Percentiles rank a stretch among this genome's conserved stretches.
Conservation (phyloP, 2,797 vertebrate species). For the Danio jaintianensis region DNA sequence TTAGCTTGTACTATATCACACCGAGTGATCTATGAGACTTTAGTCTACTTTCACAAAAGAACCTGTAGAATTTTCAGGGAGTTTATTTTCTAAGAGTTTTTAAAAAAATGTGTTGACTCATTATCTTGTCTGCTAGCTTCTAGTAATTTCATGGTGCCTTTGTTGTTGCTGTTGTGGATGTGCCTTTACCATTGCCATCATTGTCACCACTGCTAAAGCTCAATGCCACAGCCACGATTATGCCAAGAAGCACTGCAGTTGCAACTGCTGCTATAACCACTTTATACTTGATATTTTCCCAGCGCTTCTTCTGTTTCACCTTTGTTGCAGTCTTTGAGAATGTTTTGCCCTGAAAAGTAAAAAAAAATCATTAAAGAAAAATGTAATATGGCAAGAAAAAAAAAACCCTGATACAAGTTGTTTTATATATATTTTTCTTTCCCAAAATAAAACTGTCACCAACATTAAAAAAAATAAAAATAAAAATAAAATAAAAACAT, state of each 20-base stretch:
- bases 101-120: background rate
- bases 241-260: constrained; percentile 24
- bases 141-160: background rate
- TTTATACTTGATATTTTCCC: constrained; percentile 75
- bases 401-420: too few species aligned
- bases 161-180: accelerated
- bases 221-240: constrained; percentile 55
- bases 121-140: background rate
- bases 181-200: too few species aligned
- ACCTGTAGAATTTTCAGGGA: background rate
- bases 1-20: background rate
- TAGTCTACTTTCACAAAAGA: background rate
- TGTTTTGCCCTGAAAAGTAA: constrained; percentile 68
- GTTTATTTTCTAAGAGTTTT: too few species aligned
- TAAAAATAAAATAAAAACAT: background rate
- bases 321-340: constrained; percentile 75
- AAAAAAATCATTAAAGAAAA: background rate
- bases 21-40: background rate
- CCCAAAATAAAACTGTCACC: background rate
- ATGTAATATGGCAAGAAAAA: too few species aligned
- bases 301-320: constrained; percentile 73
- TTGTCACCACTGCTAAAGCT: background rate
- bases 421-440: too few species aligned
- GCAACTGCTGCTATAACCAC: constrained; percentile 58
- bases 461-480: background rate